These are phyloP conservation scores for Euborellia annulipes DNA, from an alignment of 1,140 invertebrate species.

Conservation along the genomic window DNA sequence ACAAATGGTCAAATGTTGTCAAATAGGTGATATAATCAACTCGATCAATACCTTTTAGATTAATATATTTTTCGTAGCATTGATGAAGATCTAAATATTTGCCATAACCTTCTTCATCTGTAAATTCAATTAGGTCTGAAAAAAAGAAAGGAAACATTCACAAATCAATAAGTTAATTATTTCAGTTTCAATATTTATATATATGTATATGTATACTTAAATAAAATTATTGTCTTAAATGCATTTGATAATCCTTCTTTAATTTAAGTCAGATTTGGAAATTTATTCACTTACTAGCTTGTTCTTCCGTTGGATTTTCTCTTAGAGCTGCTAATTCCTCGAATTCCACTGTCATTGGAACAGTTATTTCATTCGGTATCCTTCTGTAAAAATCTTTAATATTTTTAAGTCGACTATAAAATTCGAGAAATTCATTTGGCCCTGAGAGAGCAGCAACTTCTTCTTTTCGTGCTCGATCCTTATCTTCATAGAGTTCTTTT, in stretches of 20 bases:
- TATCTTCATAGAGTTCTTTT: slow-evolving; percentile 91
- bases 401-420: slow-evolving; percentile 81
- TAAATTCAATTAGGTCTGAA: slow-evolving; percentile 81
- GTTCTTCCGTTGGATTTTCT: slow-evolving; percentile 74
- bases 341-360: slow-evolving; percentile 94
- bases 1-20: slow-evolving; percentile 86
- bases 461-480: slow-evolving; percentile 85
- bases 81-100: slow-evolving; percentile 98
- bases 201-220: background rate
- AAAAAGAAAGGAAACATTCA: slow-evolving; percentile 11
- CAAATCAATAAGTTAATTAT: slow-evolving; percentile 5
- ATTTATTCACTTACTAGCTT: slow-evolving; percentile 29
- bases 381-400: slow-evolving; percentile 94
- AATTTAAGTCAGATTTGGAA: too few relatives aligned
- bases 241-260: too few relatives aligned
- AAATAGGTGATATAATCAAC: slow-evolving; percentile 94
- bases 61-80: slow-evolving; percentile 90
- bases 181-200: background rate
- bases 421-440: slow-evolving; percentile 96
- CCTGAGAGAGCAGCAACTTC: slow-evolving; percentile 89
- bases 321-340: slow-evolving; percentile 81
- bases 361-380: slow-evolving; percentile 86
- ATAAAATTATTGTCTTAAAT: too few relatives aligned
- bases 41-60: slow-evolving; percentile 94
- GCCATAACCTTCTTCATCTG: slow-evolving; percentile 99